Conservation (phyloP, 1,140 invertebrate species). For the Ceratosolen fusciceps region DNA sequence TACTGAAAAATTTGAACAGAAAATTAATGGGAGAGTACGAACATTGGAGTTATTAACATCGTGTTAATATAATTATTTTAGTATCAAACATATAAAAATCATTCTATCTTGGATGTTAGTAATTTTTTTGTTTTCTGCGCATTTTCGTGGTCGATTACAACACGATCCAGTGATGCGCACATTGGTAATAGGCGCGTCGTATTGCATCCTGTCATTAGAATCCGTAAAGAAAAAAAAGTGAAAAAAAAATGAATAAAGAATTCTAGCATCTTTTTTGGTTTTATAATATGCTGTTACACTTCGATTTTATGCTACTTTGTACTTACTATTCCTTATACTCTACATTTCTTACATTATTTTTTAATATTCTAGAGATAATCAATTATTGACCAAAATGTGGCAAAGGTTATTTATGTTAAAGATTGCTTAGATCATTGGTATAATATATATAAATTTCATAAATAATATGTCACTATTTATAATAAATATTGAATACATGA, state of each 20-base stretch:
- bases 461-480: no score
- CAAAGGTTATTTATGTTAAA: no score
- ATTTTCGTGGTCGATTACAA: conserved; percentile 37
- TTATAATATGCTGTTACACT: not conserved
- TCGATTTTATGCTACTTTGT: not conserved
- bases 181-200: conserved; percentile 47
- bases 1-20: no score
- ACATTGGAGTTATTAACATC: no score
- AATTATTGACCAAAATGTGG: no score
- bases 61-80: no score
- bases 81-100: not conserved
- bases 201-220: conserved; percentile 67
- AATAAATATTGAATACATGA: no score
- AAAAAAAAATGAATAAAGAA: no score
- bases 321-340: not conserved
- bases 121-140: conserved; percentile 31
- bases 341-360: not conserved
- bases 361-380: no score
- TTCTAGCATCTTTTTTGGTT: conserved; percentile 60
- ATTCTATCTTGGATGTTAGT: not conserved
- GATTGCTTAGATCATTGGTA: no score
- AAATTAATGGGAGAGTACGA: no score
- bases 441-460: no score
- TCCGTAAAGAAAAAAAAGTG: conserved; percentile 20
- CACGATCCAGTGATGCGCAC: conserved; percentile 4